These are phyloP conservation scores for Apamea monoglypha DNA, from an alignment of 2,888 invertebrate species.

Conservation along the genomic window DNA sequence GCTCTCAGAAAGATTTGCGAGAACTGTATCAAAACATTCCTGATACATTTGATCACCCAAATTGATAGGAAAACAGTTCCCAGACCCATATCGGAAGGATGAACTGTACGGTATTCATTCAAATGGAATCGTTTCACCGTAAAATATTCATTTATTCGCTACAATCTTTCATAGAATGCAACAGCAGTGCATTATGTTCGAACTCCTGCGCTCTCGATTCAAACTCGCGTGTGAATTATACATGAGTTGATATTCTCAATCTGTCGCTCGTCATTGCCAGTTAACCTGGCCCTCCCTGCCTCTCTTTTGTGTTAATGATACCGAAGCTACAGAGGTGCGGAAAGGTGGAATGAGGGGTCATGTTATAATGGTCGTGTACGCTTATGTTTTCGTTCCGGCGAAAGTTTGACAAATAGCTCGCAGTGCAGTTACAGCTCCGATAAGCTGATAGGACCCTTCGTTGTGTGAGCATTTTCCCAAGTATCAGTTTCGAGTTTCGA, in stretches of 20 bases:
- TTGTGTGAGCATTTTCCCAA: constrained; percentile 75
- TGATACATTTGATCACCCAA: constrained; percentile 36
- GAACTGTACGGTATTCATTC: constrained; percentile 39
- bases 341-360: constrained; percentile 56
- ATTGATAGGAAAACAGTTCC: constrained; percentile 49
- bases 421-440: constrained; percentile 81
- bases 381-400: constrained; percentile 80
- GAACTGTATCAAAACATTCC: constrained; percentile 30
- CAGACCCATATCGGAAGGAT: constrained; percentile 5
- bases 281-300: constrained; percentile 68
- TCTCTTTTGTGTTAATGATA: constrained; percentile 7
- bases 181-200: constrained; percentile 79
- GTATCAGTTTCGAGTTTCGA: constrained; percentile 76
- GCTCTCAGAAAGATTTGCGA: constrained; percentile 20
- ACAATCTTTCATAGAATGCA: constrained; percentile 77
- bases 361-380: constrained; percentile 68
- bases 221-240: constrained; percentile 85
- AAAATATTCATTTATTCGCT: constrained; percentile 83
- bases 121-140: constrained; percentile 55
- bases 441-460: constrained; percentile 81
- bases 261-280: constrained; percentile 78
- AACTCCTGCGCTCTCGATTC: constrained; percentile 77
- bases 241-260: constrained; percentile 87
- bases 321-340: not conserved
- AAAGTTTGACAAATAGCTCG: constrained; percentile 86